A percentile compares a stretch with the other conserved stretches of the same genome.
Conservation (phyloP, 2,797 vertebrate species). For the Spea hammondii region DNA sequence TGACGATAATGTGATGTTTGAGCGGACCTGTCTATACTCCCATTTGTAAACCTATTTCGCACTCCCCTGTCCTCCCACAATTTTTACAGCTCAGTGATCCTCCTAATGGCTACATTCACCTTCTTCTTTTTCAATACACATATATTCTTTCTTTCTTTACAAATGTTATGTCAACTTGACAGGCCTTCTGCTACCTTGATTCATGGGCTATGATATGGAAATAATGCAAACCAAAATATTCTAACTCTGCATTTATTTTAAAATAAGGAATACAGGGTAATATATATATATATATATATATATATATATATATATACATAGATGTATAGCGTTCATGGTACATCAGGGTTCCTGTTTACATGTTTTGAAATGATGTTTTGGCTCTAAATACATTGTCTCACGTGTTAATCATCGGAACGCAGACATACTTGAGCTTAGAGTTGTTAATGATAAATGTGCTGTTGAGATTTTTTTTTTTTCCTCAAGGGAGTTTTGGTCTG, state of each 20-base stretch:
- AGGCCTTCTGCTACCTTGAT: slow-evolving; percentile 1
- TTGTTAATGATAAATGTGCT: no score
- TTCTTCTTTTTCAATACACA: slow-evolving; percentile 15
- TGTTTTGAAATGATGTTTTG: no score
- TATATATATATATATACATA: no score
- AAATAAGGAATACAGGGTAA: no score
- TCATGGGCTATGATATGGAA: not conserved
- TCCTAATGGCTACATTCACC: slow-evolving; percentile 40
- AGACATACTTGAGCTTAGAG: no score
- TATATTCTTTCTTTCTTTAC: slow-evolving; percentile 36
- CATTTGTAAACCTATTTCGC: slow-evolving; percentile 31
- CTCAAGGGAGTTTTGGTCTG: no score
- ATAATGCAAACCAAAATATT: not conserved
- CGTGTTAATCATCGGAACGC: no score
- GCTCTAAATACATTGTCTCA: no score
- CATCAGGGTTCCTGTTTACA: no score
- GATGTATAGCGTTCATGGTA: not conserved
- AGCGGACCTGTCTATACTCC: slow-evolving; percentile 12
- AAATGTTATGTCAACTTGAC: slow-evolving; percentile 32
- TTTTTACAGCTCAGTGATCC: slow-evolving; percentile 26
- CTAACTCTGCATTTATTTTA: not conserved
- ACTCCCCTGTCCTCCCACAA: slow-evolving; percentile 4
- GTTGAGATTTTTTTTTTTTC: no score
- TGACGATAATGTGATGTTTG: slow-evolving; percentile 19
- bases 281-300: no score